A percentile compares a stretch with the other conserved stretches of the same genome.
phyloP scores from a whole-genome alignment of 2,113 vertebrate genomes.

The Sinosuthora webbiana region DNA sequence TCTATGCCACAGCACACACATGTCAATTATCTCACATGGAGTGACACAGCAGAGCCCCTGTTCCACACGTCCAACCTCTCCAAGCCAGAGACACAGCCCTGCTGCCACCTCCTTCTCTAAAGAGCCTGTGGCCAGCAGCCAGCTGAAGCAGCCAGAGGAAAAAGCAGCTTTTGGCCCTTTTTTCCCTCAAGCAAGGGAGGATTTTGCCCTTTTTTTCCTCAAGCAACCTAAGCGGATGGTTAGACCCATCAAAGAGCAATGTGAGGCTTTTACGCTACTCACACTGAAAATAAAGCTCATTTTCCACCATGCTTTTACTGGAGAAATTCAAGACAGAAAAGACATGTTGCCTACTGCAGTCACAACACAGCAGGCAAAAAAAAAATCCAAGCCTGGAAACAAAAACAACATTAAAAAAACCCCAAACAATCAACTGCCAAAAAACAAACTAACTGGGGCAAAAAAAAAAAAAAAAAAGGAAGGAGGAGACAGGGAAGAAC shows the following conservation, averaged over 20 bases:
- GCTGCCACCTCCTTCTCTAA: background rate
- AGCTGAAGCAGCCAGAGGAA: background rate
- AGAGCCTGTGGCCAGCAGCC: background rate
- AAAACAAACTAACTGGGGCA: no score
- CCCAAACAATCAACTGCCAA: background rate
- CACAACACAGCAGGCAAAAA: background rate
- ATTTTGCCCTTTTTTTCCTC: background rate
- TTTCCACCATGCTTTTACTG: background rate
- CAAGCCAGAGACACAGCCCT: background rate
- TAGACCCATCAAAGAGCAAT: background rate
- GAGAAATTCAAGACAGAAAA: background rate
- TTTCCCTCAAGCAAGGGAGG: background rate
- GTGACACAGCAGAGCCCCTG: background rate
- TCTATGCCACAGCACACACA: background rate
- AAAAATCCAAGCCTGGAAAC: background rate
- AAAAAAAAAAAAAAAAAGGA: no score
- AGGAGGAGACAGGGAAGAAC: background rate
- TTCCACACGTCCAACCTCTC: background rate
- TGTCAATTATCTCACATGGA: background rate
- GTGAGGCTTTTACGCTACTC: background rate
- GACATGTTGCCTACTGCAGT: background rate
- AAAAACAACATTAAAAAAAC: no score
- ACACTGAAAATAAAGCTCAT: background rate
- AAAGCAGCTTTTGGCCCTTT: background rate
- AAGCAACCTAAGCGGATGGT: background rate